phyloP scores from a whole-genome alignment of 2,113 vertebrate species.

The Oncorhynchus mykiss region DNA sequence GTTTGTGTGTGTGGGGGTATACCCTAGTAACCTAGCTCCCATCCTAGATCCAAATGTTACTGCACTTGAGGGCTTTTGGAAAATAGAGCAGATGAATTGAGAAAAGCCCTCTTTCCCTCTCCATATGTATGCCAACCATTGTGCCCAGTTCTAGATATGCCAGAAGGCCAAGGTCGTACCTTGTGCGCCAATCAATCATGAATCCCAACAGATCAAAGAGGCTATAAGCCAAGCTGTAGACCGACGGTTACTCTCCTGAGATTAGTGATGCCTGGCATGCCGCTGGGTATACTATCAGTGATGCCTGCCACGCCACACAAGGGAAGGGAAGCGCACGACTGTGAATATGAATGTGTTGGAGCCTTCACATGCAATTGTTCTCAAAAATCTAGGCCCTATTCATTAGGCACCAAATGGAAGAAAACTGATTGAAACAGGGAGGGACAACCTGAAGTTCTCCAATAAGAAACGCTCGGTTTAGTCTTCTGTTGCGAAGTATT shows the following conservation, averaged over 20 bases:
- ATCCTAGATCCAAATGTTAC: background rate
- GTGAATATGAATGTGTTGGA: conserved; percentile 29
- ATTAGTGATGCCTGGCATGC: conserved; percentile 13
- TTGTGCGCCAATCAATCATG: conserved; percentile 18
- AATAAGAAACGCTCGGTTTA: too few species aligned
- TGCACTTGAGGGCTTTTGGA: background rate
- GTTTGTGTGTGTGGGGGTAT: background rate
- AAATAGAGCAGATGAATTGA: background rate
- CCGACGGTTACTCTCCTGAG: background rate
- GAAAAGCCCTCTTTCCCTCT: background rate
- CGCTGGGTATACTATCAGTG: conserved; percentile 30
- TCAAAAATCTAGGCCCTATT: conserved; percentile 4
- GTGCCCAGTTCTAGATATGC: conserved; percentile 24
- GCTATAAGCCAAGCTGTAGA: conserved; percentile 16
- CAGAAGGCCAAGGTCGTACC: conserved; percentile 1
- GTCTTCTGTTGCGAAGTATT: too few species aligned
- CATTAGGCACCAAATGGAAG: too few species aligned
- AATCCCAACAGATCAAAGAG: conserved; percentile 38
- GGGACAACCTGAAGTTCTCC: too few species aligned
- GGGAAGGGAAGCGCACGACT: background rate
- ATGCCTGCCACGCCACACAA: conserved; percentile 7
- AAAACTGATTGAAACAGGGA: too few species aligned
- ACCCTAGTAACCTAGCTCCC: background rate
- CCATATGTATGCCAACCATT: background rate
- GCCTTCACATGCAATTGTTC: conserved; percentile 24